Evolutionary conservation across 2,113 vertebrate genomes (phyloP), one percentile per base, ranked within the genome.

Genomic region (Lichenostomus cassidix): DNA sequence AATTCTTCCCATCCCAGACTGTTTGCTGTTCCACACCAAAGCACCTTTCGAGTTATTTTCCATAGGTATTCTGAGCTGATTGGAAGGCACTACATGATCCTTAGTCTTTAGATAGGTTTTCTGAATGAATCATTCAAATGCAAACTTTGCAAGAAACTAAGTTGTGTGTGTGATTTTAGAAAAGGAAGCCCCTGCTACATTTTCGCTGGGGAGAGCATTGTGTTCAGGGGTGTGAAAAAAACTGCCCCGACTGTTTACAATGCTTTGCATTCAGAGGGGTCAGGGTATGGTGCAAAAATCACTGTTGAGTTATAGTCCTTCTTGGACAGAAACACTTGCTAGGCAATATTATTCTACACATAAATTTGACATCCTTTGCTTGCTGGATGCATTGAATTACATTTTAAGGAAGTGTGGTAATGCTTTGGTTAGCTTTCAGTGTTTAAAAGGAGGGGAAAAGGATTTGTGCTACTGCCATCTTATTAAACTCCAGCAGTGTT

Each of bases 1-100:
- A 95, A 80, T 89, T 87, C 78, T 90, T 88, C 68, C 68, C 83
- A 92, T 83, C 91, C 82, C 55, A 87, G 69, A 94, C 77, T 37
- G 37, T 87, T 96, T 94, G 92, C 88, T 96, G 58, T 92, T 93
- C 95, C 74, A 94, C 58, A 96, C 83, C 96, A 97, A 96, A 97
- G 93, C 92, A 97, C 71, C 52, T 96, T 96, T 90, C 18, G 11
- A 89, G 77, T 96, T 95, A 76, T 52, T 91, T 96, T 96, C 87
- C 83, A 14, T 87, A 68, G 47, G 67, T 90, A 95, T 94, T 96
- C 94, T 92, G 93, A 92, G 64, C 67, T 89, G 49, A 94, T 83
- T 69, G 29, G 87, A 94, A 95, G 84, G 65, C 29, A 71, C 46
- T 83, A 44, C 16, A 67, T 88, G 77, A 68, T 82, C 69, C 87